Base-by-base conservation (phyloP, 2,888 invertebrate species). In the Hyalella azteca region DNA sequence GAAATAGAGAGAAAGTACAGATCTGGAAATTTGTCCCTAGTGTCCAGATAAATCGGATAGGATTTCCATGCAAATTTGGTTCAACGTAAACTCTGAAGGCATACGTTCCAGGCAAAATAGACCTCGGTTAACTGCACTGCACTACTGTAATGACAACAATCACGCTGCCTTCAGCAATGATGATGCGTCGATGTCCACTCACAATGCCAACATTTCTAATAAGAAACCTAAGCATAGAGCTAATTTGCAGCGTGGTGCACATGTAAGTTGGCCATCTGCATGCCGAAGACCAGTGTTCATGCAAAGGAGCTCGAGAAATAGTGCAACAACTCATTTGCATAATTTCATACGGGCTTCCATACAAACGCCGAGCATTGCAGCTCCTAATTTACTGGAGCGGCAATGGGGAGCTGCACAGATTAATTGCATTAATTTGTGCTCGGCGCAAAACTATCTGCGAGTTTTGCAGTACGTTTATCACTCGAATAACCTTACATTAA, bases 151-250 rank as follows among this genome's bases (percentile, higher is more conserved):
- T 66, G 66, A 66, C 11, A 36, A 66, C 36, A 36, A 66, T 66
- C 66, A 7, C 66, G 7, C 3, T 66, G 66, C 36, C 32, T 66
- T 36, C 29, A 32, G 13, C 29, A 36, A 19, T 32, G 0, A n/a
- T 66, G n/a, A n/a, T 66, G 36, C 66, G 66, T 66, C 66, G 66
- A 66, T 66, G 36, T 59, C 32, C 59, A 26, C 26, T 59, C 32
- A 13, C 59, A 59, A 29, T 22, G 13, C 36, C 15, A 36, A 32
- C 1, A 36, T 19, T 66, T 15, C 7, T 66, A 66, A 4, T 66
- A 66, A 36, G 66, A 15, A 36, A 66, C 32, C 66, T 9, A 29
- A 11, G 66, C 66, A 66, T 66, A 66, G 36, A 66, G 36, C 19
- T 66, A 66, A 66, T 66, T 66, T 66, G 66, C 36, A 36, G 19